Evolutionary conservation across 2,888 invertebrate species (phyloP).

Genomic region (Brassicogethes aeneus): DNA sequence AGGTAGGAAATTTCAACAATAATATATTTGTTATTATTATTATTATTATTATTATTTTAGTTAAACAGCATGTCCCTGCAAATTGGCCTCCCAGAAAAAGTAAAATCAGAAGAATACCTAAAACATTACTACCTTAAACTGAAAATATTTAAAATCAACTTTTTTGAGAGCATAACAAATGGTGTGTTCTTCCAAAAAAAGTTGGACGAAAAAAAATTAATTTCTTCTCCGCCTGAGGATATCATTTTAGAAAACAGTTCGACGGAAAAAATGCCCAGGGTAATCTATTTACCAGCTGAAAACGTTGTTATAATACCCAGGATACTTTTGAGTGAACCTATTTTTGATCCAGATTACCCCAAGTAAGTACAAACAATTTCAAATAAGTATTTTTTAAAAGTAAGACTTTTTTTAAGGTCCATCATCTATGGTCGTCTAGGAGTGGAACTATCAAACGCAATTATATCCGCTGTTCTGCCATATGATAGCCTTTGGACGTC

Average conservation of each 20-base stretch:
- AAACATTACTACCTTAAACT: slow-evolving; percentile 39
- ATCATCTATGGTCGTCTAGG: slow-evolving; percentile 44
- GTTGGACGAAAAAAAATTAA: slow-evolving; percentile 36
- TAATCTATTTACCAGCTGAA: slow-evolving; percentile 38
- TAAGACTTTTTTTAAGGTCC: slow-evolving; percentile 32
- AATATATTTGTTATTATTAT: not conserved
- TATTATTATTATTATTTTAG: slow-evolving; percentile 30
- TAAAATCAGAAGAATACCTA: slow-evolving; percentile 32
- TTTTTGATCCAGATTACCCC: slow-evolving; percentile 40
- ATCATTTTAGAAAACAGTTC: slow-evolving; percentile 20
- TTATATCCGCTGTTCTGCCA: slow-evolving; percentile 41
- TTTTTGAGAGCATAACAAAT: slow-evolving; percentile 45
- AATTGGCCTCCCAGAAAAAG: slow-evolving; percentile 39
- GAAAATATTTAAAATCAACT: slow-evolving; percentile 42
- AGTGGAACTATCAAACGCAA: slow-evolving; percentile 40
- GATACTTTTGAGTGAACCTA: slow-evolving; percentile 37
- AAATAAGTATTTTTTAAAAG: not conserved
- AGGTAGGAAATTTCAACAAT: too few species aligned
- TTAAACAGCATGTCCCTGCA: slow-evolving; percentile 39
- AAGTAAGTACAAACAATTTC: slow-evolving; percentile 29
- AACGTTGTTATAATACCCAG: slow-evolving; percentile 44
- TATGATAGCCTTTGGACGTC: slow-evolving; percentile 35
- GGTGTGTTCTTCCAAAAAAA: slow-evolving; percentile 40
- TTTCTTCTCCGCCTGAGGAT: slow-evolving; percentile 34
- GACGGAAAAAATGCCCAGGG: slow-evolving; percentile 20